Evolutionary conservation across 1,140 invertebrate genomes (phyloP).

Genomic region (Fopius arisanus): DNA sequence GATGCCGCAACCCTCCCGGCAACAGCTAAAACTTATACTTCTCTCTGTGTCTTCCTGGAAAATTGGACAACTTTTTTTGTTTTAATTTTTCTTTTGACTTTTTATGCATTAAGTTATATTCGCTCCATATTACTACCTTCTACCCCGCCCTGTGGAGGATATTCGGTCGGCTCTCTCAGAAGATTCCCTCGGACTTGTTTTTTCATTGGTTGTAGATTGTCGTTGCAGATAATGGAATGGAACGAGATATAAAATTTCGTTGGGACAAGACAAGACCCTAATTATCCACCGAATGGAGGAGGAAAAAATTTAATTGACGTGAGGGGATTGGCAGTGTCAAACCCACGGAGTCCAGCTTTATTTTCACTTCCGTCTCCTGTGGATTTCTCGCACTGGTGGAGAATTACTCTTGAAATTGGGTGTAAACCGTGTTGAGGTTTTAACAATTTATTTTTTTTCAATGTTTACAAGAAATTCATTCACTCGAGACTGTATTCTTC

Average conservation of each 20-base stretch:
- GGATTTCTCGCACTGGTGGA: no score
- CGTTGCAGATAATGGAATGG: not conserved
- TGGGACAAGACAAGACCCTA: not conserved
- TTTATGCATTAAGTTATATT: constrained; percentile 2
- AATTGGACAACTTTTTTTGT: not conserved
- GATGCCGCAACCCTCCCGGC: not conserved
- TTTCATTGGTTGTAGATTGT: not conserved
- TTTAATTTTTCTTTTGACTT: not conserved
- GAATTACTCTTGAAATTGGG: no score
- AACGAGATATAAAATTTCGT: not conserved
- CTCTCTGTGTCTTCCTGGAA: not conserved
- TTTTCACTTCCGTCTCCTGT: no score
- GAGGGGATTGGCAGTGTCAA: not conserved
- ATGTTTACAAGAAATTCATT: no score
- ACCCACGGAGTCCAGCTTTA: no score
- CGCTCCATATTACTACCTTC: not conserved
- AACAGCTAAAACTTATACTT: not conserved
- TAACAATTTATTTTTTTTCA: no score
- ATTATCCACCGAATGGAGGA: not conserved
- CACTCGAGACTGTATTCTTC: no score
- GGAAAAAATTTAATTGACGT: not conserved
- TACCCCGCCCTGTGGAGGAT: not conserved
- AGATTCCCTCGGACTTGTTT: not conserved
- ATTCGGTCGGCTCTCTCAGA: not conserved
- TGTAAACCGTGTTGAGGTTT: no score